Conservation (phyloP, 2,113 vertebrate species). For the Entosphenus tridentatus region DNA sequence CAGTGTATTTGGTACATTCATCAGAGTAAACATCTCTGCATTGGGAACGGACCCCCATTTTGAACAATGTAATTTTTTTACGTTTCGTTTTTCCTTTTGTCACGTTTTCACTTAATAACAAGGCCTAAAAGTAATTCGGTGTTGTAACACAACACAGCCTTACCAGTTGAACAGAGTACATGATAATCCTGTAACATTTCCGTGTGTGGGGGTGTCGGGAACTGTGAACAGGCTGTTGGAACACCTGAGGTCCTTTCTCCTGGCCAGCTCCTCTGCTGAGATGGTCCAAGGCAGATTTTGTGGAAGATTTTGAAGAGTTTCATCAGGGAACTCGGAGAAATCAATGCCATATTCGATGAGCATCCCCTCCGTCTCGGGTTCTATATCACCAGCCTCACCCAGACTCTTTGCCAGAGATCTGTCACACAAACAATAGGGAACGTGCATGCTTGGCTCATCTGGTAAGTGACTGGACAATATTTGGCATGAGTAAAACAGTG, state of each 20-base stretch:
- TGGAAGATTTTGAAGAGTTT: constrained; percentile 57
- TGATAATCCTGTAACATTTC: neutral
- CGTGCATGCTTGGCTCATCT: no score
- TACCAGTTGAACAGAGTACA: neutral
- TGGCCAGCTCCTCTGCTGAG: constrained; percentile 34
- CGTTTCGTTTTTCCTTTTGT: neutral
- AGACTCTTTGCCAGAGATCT: constrained; percentile 62
- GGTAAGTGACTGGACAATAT: no score
- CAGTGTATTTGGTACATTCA: no score
- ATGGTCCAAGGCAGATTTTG: constrained; percentile 51
- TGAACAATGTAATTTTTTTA: neutral
- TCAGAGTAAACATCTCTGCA: no score
- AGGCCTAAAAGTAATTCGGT: no score
- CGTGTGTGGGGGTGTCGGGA: neutral
- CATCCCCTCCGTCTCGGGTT: constrained; percentile 85
- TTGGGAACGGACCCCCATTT: no score
- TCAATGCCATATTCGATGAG: constrained; percentile 67
- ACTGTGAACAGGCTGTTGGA: neutral
- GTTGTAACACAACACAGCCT: no score
- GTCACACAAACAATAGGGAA: constrained; percentile 10
- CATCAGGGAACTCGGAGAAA: constrained; percentile 55
- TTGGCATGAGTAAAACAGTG: no score
- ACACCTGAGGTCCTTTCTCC: constrained; percentile 68
- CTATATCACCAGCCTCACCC: constrained; percentile 77
- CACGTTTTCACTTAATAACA: neutral